These are phyloP conservation scores for Zaprionus vittiger DNA, from an alignment of 1,140 invertebrate species.

Conservation along the genomic window DNA sequence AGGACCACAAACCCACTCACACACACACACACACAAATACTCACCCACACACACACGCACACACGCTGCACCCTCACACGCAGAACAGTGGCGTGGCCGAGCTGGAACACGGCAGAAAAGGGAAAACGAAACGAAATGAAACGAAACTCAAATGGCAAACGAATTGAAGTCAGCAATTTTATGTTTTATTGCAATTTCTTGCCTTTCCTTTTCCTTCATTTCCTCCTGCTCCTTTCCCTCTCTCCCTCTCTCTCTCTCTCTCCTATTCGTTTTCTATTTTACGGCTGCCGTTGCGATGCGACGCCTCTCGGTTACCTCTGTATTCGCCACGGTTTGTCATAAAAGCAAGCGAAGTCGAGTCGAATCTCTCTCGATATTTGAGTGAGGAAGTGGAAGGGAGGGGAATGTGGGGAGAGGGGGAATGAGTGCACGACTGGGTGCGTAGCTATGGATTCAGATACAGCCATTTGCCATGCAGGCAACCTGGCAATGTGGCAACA, in stretches of 20 bases:
- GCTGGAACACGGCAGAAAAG: conserved; percentile 45
- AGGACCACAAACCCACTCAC: conserved; percentile 30
- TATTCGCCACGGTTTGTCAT: conserved; percentile 54
- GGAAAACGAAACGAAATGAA: conserved; percentile 33
- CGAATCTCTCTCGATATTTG: conserved; percentile 4
- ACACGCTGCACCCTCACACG: conserved; percentile 20
- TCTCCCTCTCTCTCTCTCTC: neutral
- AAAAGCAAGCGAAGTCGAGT: conserved; percentile 1
- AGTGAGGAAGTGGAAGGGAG: neutral
- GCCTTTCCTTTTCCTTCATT: conserved; percentile 54
- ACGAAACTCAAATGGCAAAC: conserved; percentile 80
- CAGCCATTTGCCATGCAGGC: conserved; percentile 43
- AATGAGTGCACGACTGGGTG: conserved; percentile 32
- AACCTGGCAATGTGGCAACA: conserved; percentile 47
- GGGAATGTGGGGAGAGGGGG: neutral
- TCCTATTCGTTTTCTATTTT: conserved; percentile 48
- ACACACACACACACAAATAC: conserved; percentile 16
- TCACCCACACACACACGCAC: conserved; percentile 28
- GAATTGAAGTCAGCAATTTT: conserved; percentile 82
- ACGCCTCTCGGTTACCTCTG: conserved; percentile 8
- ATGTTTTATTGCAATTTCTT: conserved; percentile 83
- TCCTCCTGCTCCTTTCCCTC: neutral
- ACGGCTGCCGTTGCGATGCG: conserved; percentile 19
- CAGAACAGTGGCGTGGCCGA: conserved; percentile 45
- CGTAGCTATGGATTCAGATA: conserved; percentile 45